Base-by-base conservation (phyloP, 2,797 vertebrate genomes). In the Chelonia mydas region DNA sequence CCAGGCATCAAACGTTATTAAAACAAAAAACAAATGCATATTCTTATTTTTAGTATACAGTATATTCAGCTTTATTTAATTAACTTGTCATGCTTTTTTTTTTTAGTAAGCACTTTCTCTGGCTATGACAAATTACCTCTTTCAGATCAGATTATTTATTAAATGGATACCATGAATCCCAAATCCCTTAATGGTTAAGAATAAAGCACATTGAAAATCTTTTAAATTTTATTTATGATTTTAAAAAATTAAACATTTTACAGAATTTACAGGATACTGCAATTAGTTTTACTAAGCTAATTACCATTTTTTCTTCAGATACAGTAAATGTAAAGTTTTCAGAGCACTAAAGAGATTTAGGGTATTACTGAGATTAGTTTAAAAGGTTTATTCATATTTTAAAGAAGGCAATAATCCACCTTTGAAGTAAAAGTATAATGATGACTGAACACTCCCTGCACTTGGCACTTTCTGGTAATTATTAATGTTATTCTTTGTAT, bases 81-180 rank as follows among this genome's bases (percentile, higher is more conserved):
- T 93, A 94, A 92, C 77, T 87, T 95, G 77, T 90, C 87, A 89
- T 79, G 41, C n/a, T 87, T 94, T 28, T 7, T 7, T 7, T 59
- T 97, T 96, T 97, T 28, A 93, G 50, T 59, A 68, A 16, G 54
- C 41, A 94, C 25, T 87, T 92, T 92, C 65, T 95, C 68, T 77
- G 81, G 37, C 85, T 90, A 37, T 83, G 92, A 93, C 47, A 94
- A 95, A 96, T 93, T 91, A 65, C 86, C 83, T 95, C 87, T 93
- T 95, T 57, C 81, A 94, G 81, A 90, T 95, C 76, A 90, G 77
- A 95, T 94, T 93, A 94, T 96, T 94, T 80, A 90, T 94, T 92
- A 92, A 87, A 95, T 33, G 82, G 90, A 89, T 92, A 81, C 84
- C 88, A 82, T 89, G 91, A 94, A 96, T 95, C 95, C 90, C 72